A percentile compares a stretch with the other conserved stretches of the same genome.
Conservation (phyloP, 2,113 vertebrate genomes). For the Greenwoodochromis staneri region DNA sequence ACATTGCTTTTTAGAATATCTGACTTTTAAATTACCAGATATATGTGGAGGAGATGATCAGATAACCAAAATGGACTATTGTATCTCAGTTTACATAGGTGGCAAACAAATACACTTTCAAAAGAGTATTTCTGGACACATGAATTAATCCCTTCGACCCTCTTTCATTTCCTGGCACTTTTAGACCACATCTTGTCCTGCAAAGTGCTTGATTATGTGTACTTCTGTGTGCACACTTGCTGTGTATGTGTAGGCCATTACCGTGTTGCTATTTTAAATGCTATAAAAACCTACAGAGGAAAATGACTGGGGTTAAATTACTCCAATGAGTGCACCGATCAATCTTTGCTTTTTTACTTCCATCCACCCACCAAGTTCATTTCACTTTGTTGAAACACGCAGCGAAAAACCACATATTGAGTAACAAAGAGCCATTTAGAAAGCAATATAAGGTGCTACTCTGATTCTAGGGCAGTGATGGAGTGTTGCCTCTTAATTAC, state of each 20-base stretch:
- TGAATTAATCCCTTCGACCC: constrained; percentile 66
- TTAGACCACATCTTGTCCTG: constrained; percentile 64
- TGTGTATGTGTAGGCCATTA: constrained; percentile 47
- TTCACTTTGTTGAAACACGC: constrained; percentile 65
- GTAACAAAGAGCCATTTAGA: constrained; percentile 73
- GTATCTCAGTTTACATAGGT: constrained; percentile 49
- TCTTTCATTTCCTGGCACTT: constrained; percentile 68
- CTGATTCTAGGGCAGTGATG: constrained; percentile 51
- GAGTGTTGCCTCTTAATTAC: constrained; percentile 71
- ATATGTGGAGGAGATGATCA: constrained; percentile 36
- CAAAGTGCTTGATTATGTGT: constrained; percentile 53
- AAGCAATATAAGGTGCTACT: constrained; percentile 70
- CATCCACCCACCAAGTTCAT: constrained; percentile 59
- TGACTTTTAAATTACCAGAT: background rate
- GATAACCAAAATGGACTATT: constrained; percentile 35
- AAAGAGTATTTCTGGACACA: constrained; percentile 53
- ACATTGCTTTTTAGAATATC: background rate
- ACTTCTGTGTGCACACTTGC: background rate
- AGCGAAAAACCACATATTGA: constrained; percentile 72
- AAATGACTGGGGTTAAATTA: constrained; percentile 64
- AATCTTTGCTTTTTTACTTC: constrained; percentile 67
- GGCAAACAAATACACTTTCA: constrained; percentile 52
- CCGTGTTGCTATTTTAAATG: constrained; percentile 71
- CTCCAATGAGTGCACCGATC: constrained; percentile 65
- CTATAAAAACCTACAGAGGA: constrained; percentile 65